A percentile compares a stretch with the other conserved stretches of the same genome.
These are phyloP conservation scores for Erpetoichthys calabaricus DNA, from an alignment of 2,797 vertebrate genomes.

Conservation along the genomic window DNA sequence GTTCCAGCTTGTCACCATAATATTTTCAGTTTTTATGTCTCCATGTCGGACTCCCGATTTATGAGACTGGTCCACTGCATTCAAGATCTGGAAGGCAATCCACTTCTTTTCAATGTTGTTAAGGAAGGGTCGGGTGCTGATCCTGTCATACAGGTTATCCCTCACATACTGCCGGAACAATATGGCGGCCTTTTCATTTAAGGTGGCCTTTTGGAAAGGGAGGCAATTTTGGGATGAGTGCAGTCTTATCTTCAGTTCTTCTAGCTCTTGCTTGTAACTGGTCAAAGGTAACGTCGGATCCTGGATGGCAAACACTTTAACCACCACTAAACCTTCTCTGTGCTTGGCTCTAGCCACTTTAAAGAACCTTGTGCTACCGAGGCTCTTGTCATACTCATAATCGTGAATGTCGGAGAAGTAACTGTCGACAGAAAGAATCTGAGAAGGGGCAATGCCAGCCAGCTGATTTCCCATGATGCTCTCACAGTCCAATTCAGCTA, in stretches of 20 bases:
- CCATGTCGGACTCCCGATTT: constrained; percentile 86
- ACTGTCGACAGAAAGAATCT: constrained; percentile 95
- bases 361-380: constrained; percentile 94
- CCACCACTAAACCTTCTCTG: constrained; percentile 82
- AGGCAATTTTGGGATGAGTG: constrained; percentile 88
- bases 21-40: constrained; percentile 93
- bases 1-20: constrained; percentile 98
- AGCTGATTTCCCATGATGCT: constrained; percentile 85
- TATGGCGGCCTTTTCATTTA: constrained; percentile 83
- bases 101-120: constrained; percentile 92
- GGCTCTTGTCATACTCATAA: constrained; percentile 88
- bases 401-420: constrained; percentile 95
- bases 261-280: constrained; percentile 89
- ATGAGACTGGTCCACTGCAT: constrained; percentile 84
- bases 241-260: constrained; percentile 85
- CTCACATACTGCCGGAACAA: constrained; percentile 86
- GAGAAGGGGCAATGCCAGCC: constrained; percentile 88
- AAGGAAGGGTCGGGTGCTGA: constrained; percentile 87
- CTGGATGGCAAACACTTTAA: constrained; percentile 95
- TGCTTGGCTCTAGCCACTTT: constrained; percentile 92
- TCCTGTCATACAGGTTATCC: constrained; percentile 93
- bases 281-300: constrained; percentile 83
- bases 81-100: constrained; percentile 93
- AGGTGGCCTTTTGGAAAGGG: constrained; percentile 81
- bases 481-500: neutral